Percentiles rank a stretch among this genome's conserved stretches.
These are phyloP conservation scores for Haliaeetus leucogaster DNA, from an alignment of 2,113 vertebrate genomes.

Conservation along the genomic window DNA sequence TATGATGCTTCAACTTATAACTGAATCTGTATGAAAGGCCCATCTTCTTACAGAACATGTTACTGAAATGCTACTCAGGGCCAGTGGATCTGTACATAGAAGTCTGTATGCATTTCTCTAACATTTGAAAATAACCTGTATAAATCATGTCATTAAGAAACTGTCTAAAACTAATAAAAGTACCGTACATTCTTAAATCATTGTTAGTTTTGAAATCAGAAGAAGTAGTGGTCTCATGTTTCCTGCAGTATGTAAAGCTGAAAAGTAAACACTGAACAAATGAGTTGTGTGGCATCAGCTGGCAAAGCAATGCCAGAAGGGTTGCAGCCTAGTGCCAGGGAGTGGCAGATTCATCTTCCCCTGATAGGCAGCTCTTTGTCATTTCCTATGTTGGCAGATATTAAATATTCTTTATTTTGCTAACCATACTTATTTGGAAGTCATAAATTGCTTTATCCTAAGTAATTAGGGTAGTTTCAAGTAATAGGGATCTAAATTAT, in stretches of 20 bases:
- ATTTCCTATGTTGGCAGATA: background rate
- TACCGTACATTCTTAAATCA: background rate
- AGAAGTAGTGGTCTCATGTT: background rate
- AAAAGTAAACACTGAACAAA: background rate
- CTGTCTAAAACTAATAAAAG: background rate
- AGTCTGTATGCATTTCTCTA: background rate
- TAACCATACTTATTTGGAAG: background rate
- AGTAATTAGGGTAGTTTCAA: background rate
- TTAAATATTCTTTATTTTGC: background rate
- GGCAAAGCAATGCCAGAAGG: accelerated
- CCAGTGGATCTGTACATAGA: background rate
- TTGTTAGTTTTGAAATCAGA: background rate
- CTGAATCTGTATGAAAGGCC: background rate
- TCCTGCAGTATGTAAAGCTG: background rate
- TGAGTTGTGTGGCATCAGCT: background rate
- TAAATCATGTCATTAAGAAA: background rate
- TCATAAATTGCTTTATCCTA: background rate
- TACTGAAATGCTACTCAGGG: background rate
- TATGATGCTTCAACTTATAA: background rate
- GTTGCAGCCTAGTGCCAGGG: background rate
- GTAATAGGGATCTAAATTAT: background rate
- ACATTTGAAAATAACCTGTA: background rate
- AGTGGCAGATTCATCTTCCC: background rate
- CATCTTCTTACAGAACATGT: background rate
- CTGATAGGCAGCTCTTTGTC: background rate